Evolutionary conservation across 2,797 vertebrate species (phyloP), one percentile per base, ranked within the genome.

Genomic region (Anguilla obscura): DNA sequence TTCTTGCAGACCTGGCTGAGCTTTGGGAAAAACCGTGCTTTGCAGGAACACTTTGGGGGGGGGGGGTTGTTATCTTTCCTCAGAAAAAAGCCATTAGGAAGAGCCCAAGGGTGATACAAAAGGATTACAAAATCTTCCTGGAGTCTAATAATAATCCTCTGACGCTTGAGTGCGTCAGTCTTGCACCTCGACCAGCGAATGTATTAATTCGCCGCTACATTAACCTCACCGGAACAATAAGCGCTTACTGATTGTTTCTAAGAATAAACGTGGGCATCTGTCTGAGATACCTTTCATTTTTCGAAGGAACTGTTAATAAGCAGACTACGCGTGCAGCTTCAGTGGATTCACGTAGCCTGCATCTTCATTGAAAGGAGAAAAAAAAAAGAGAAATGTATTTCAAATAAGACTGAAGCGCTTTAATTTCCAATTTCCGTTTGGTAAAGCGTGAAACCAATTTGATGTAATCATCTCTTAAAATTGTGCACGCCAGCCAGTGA

Each of bases 121-220:
- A 48, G 79, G 79, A 82, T n/a, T 82, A 24, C 45, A 82, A 50
- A 82, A 82, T 50, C 21, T 12, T 48, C 7, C 21, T 33, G 40
- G 79, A 82, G 79, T 50, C 79, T 82, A 82, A 82, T 48, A 82
- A 82, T 50, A 50, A 82, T n/a, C 79, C 45, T 82, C 45, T 82
- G 45, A 80, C 24, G 16, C 76, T 50, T 7, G 45, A 48, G 79
- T 50, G 79, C 79, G 14, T 82, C 40, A 82, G 79, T 5, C 12
- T 76, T 14, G 10, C 71, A 76, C 74, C 16, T 12, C 69, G 30
- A 74, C 69, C 12, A 33, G 69, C 10, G 12, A 36, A 79, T 40
- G 74, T 79, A 45, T 79, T 45, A 40, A 21, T 40, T 74, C 30
- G 5, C 7, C 10, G 10, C 69, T 30, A 30, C 10, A 74, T 79